Percentiles rank a stretch among this genome's conserved stretches.
phyloP scores from a whole-genome alignment of 2,113 vertebrate genomes.

The Corydoras maculifer region DNA sequence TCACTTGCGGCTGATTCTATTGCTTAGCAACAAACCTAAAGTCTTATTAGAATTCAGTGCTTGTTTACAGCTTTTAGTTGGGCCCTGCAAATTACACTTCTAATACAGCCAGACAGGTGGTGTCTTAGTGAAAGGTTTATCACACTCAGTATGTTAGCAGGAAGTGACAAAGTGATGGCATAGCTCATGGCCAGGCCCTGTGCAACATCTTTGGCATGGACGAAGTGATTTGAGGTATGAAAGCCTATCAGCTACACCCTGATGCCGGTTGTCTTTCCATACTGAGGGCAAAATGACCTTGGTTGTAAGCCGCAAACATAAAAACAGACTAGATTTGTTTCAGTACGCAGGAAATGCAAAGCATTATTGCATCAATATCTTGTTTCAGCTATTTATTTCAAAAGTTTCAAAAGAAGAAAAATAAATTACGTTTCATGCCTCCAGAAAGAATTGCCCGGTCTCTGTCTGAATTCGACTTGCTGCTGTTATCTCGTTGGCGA shows the following conservation, averaged over 20 bases:
- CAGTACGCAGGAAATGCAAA: too few relatives aligned
- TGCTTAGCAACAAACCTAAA: slow-evolving; percentile 70
- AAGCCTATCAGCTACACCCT: slow-evolving; percentile 20
- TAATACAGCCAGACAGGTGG: slow-evolving; percentile 60
- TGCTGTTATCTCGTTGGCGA: slow-evolving; percentile 83
- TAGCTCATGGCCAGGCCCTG: slow-evolving; percentile 17
- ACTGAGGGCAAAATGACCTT: slow-evolving; percentile 29
- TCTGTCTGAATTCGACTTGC: slow-evolving; percentile 73
- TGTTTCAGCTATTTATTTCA: neutral
- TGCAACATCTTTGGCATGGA: slow-evolving; percentile 17
- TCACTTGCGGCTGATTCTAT: slow-evolving; percentile 62
- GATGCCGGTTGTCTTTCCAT: slow-evolving; percentile 3
- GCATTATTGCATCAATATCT: too few relatives aligned
- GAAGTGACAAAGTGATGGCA: slow-evolving; percentile 35
- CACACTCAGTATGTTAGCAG: slow-evolving; percentile 57
- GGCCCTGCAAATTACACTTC: slow-evolving; percentile 78
- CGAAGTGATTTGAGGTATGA: slow-evolving; percentile 24
- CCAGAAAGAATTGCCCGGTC: slow-evolving; percentile 75
- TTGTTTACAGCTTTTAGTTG: slow-evolving; percentile 81
- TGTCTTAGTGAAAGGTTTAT: slow-evolving; percentile 57
- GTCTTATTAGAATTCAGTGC: slow-evolving; percentile 77
- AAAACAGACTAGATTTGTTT: slow-evolving; percentile 6
- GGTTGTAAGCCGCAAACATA: slow-evolving; percentile 1
- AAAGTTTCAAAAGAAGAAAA: neutral
- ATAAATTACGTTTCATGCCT: slow-evolving; percentile 78